Base-by-base conservation (phyloP, 1,140 invertebrate genomes). In the Charaxes varanes region DNA sequence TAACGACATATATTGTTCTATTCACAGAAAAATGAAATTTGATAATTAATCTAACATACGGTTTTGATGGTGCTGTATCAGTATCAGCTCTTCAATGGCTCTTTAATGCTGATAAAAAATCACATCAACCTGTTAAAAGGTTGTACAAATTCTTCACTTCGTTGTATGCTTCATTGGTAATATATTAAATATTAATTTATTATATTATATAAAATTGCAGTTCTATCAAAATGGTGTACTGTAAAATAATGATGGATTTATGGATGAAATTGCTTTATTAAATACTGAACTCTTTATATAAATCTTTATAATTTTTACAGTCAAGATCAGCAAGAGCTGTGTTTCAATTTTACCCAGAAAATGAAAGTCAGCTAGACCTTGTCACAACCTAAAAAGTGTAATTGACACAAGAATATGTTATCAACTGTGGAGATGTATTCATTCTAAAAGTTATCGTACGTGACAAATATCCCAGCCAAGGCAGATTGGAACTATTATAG, bases 261-360 rank as follows among this genome's bases (percentile, higher is more conserved):
- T n/a, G n/a, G n/a, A n/a, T n/a, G 6, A 30, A 16, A 10, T 36
- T 27, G 5, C n/a, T n/a, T n/a, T n/a, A n/a, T n/a, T n/a, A n/a
- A n/a, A n/a, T n/a, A n/a, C n/a, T n/a, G n/a, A n/a, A 5, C 8
- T 6, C 10, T 4, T 24, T 24, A 5, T 24, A 10, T 5, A 24
- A 24, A 13, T 32, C n/a, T 48, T 16, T 13, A 22, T 30, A 7
- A 35, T 30, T 46, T 58, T 86, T 88, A 28, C 69, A 96, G 90
- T 90, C 88, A 41, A 87, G 94, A 62, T 93, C 92, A 32, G 92
- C 93, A 4, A 87, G 96, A 73, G 97, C 97, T 17, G 96, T 99
- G 4, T 97, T 99, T 72, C 98, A 99, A 79, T 97, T 99, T 78
- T 99, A 99, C 83, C 98, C 98, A 6, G 96, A 99, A 86, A 98